Conservation (phyloP, 2,797 vertebrate genomes). For the Tadarida brasiliensis region DNA sequence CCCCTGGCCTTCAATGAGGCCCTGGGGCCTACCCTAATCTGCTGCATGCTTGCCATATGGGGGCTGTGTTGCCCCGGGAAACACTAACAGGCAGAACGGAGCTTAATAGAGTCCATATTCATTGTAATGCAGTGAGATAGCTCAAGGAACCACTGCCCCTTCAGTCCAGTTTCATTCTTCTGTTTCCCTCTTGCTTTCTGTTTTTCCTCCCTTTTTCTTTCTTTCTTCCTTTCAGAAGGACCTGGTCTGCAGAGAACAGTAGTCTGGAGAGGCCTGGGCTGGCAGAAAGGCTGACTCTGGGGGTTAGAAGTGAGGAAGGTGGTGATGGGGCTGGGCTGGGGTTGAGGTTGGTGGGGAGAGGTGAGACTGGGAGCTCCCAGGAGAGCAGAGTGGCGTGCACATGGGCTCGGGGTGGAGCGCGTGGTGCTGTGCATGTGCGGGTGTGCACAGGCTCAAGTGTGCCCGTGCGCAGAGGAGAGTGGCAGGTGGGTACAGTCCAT, state of each 20-base stretch:
- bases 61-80: constrained; percentile 97
- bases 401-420: fast-evolving
- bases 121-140: constrained; percentile 99
- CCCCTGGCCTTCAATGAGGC: constrained; percentile 88
- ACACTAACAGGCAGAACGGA: constrained; percentile 99
- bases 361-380: not conserved
- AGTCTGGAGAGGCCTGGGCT: constrained; percentile 94
- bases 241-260: constrained; percentile 90
- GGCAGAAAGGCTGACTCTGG: constrained; percentile 86
- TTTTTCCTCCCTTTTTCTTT: constrained; percentile 77
- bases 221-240: constrained; percentile 82
- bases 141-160: constrained; percentile 94
- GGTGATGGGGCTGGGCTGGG: constrained; percentile 55
- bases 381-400: not conserved
- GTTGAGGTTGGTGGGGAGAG: not conserved
- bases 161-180: constrained; percentile 91
- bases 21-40: constrained; percentile 93
- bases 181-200: constrained; percentile 85
- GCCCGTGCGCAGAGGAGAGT: not conserved
- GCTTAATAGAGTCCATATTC: constrained; percentile 99
- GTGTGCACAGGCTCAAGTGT: not conserved
- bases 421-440: not conserved
- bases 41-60: constrained; percentile 98
- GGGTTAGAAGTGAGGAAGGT: constrained; percentile 74
- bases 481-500: not conserved